phyloP scores from a whole-genome alignment of 37 sponge, comb jelly and placozoan species.

The Haliclona indistincta region DNA sequence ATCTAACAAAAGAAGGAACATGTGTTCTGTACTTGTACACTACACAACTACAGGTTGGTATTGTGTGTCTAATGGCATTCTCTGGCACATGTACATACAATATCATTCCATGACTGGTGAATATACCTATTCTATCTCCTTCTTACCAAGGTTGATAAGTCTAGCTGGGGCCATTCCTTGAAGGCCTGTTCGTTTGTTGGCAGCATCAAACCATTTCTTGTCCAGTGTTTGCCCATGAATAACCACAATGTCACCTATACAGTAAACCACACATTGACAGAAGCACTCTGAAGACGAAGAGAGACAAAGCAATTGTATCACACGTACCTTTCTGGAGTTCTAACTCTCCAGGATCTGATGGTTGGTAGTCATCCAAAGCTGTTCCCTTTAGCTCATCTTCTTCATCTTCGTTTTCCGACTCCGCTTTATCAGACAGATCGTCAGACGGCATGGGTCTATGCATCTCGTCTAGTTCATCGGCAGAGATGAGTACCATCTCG shows the following conservation, averaged over 20 bases:
- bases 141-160: slow-evolving; percentile 44
- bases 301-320: not conserved
- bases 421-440: too few species aligned
- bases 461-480: too few species aligned
- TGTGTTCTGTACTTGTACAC: not conserved
- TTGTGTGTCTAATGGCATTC: not conserved
- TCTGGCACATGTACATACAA: not conserved
- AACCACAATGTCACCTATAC: slow-evolving; percentile 40
- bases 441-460: too few species aligned
- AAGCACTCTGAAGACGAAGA: not conserved
- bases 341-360: slow-evolving; percentile 21
- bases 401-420: not conserved
- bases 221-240: slow-evolving; percentile 49
- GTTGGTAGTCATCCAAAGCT: slow-evolving; percentile 19
- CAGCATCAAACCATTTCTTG: slow-evolving; percentile 24
- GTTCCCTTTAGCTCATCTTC: slow-evolving; percentile 20
- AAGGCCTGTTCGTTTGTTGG: slow-evolving; percentile 17
- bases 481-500: too few species aligned
- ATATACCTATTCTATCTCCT: too few species aligned
- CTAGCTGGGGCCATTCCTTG: slow-evolving; percentile 40
- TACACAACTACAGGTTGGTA: slow-evolving; percentile 1
- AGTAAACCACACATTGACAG: not conserved
- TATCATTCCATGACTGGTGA: not conserved
- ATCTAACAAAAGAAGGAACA: not conserved
- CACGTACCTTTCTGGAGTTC: slow-evolving; percentile 27